Evolutionary conservation across 2,888 invertebrate genomes (phyloP), one percentile per base, ranked within the genome.

Genomic region (Leptarthrus brevirostris): DNA sequence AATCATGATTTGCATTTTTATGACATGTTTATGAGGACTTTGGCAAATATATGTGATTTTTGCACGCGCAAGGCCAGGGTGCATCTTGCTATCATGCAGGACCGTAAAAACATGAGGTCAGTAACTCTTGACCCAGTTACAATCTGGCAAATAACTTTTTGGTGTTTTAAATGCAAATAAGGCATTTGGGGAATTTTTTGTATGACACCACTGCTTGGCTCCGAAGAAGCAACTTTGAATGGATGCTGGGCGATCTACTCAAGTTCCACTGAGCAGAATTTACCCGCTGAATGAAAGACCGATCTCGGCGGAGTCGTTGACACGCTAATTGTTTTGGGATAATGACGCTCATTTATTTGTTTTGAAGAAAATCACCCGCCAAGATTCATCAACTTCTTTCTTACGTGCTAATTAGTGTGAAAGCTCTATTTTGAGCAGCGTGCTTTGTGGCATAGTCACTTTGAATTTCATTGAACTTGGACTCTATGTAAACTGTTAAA

Each of bases 381-480:
- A n/a, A n/a, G 44, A 44, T 64, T 44, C 34, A 18, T 8, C n/a
- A 3, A 8, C 61, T 34, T 20, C 36, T 20, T 61, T 24, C n/a
- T 3, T 61, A 34, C 22, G 22, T 22, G 12, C 10, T 44, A 64
- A 64, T 64, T 64, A 64, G 44, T 40, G 36, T 22, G 36, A 20
- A 64, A 47, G 24, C 64, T 22, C 44, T 44, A 40, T 64, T 64
- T 64, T 6, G 18, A 14, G 40, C 40, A 64, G 22, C 40, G n/a
- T 40, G 40, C n/a, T 40, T 40, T 40, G 40, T 40, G 44, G 47
- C 64, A 64, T 47, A 22, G 64, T 64, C 64, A 64, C 64, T 64
- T 64, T 64, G 64, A 64, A 64, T 64, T 64, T 64, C 64, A 64
- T 64, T 64, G 64, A 64, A 64, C 64, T 64, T 64, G 64, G 64